phyloP scores from a whole-genome alignment of 2,113 vertebrate species.

The Syrrhaptes paradoxus region DNA sequence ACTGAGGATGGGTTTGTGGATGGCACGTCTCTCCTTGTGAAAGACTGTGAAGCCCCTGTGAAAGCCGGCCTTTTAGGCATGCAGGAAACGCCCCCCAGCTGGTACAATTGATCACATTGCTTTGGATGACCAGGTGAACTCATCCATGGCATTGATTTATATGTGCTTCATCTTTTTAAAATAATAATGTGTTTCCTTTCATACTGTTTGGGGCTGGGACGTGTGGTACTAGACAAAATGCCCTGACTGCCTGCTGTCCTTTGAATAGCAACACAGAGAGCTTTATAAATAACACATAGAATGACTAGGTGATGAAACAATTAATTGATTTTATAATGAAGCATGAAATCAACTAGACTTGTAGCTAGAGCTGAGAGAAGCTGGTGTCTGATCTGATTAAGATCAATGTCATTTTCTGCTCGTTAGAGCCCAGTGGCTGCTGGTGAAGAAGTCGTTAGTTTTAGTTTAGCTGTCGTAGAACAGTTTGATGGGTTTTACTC shows the following conservation, averaged over 20 bases:
- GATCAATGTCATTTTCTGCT: slow-evolving; percentile 24
- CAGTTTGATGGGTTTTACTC: background rate
- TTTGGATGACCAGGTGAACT: background rate
- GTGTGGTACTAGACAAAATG: background rate
- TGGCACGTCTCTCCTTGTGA: background rate
- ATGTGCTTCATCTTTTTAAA: background rate
- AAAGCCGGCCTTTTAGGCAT: background rate
- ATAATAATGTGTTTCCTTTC: background rate
- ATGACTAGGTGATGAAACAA: slow-evolving; percentile 31
- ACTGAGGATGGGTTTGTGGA: background rate
- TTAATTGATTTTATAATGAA: slow-evolving; percentile 63
- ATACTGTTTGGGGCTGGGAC: background rate
- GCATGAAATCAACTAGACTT: slow-evolving; percentile 45
- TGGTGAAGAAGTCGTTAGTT: background rate
- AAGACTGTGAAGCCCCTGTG: background rate
- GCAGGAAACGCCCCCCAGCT: background rate
- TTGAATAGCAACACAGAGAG: background rate
- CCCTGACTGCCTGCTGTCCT: background rate
- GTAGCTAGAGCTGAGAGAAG: slow-evolving; percentile 16
- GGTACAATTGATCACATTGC: background rate
- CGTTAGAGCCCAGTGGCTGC: background rate
- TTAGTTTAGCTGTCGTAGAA: background rate
- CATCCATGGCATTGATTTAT: background rate
- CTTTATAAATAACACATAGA: background rate
- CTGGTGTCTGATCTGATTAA: slow-evolving; percentile 59